A percentile compares a stretch with the other conserved stretches of the same genome.
phyloP scores from a whole-genome alignment of 2,113 vertebrate genomes.

The Cryptotis parvus region DNA sequence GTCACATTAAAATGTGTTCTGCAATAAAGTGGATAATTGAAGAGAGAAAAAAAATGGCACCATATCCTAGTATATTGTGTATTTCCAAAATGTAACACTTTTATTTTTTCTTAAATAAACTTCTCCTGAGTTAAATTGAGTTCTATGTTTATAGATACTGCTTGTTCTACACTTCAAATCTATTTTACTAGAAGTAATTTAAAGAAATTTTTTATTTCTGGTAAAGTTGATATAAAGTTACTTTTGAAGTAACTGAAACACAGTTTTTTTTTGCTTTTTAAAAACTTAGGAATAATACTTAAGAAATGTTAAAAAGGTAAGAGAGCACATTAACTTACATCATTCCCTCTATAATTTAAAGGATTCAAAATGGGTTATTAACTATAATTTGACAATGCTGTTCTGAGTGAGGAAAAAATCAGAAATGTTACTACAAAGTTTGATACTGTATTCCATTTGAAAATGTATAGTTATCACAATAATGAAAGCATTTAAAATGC shows the following conservation, averaged over 20 bases:
- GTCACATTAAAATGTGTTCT: background rate
- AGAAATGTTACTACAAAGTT: conserved; percentile 69
- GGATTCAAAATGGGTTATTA: conserved; percentile 74
- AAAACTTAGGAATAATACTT: conserved; percentile 67
- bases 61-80: conserved; percentile 6
- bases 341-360: conserved; percentile 71
- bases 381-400: conserved; percentile 72
- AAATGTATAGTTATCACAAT: conserved; percentile 63
- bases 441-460: conserved; percentile 52
- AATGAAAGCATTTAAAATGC: conserved; percentile 67
- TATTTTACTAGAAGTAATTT: background rate
- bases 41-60: background rate
- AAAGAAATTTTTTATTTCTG: background rate
- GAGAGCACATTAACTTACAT: conserved; percentile 70
- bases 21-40: conserved; percentile 3
- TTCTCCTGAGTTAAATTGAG: conserved; percentile 3
- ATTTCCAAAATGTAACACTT: background rate
- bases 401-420: conserved; percentile 43
- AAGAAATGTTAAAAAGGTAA: conserved; percentile 71
- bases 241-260: conserved; percentile 59
- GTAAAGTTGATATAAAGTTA: conserved; percentile 41
- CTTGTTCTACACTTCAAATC: conserved; percentile 3
- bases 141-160: background rate
- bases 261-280: conserved; percentile 37
- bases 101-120: background rate